Evolutionary conservation across 2,888 invertebrate genomes (phyloP).

Genomic region (Mantis religiosa): DNA sequence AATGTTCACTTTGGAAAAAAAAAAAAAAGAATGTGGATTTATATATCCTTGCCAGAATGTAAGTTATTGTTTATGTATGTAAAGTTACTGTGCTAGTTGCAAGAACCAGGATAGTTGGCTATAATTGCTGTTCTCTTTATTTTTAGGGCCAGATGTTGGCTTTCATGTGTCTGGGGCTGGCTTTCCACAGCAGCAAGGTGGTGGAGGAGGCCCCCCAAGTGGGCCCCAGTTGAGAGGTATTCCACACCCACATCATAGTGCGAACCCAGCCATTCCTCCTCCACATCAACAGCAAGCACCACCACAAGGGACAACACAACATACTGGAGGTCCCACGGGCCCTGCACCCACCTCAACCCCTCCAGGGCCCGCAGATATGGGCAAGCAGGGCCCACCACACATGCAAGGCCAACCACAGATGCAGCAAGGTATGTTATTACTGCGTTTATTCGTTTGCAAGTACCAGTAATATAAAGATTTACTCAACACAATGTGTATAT

Average conservation of each 20-base stretch:
- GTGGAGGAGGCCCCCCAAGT: slow-evolving; percentile 26
- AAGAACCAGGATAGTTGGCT: not conserved
- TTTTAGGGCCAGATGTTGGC: slow-evolving; percentile 29
- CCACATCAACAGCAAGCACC: slow-evolving; percentile 18
- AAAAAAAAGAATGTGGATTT: too few relatives aligned
- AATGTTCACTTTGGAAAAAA: too few relatives aligned
- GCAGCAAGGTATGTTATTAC: slow-evolving; percentile 14
- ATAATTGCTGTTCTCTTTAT: not conserved
- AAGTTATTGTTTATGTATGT: too few relatives aligned
- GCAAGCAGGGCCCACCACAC: slow-evolving; percentile 30
- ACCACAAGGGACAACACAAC: slow-evolving; percentile 8
- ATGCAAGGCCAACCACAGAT: slow-evolving; percentile 29
- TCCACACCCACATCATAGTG: slow-evolving; percentile 27
- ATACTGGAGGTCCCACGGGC: slow-evolving; percentile 22
- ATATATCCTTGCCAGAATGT: too few relatives aligned
- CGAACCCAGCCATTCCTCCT: slow-evolving; percentile 20
- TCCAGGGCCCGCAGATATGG: slow-evolving; percentile 29
- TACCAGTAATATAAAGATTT: too few relatives aligned
- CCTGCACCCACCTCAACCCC: slow-evolving; percentile 29
- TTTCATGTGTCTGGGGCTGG: slow-evolving; percentile 27
- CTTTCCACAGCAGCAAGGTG: slow-evolving; percentile 28
- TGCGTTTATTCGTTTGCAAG: too few relatives aligned
- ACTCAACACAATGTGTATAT: too few relatives aligned
- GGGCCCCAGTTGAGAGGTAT: slow-evolving; percentile 20
- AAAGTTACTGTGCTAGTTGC: not conserved